A percentile compares a stretch with the other conserved stretches of the same genome.
These are phyloP conservation scores for Tupaia tana DNA, from an alignment of 2,113 vertebrate species.

Conservation along the genomic window DNA sequence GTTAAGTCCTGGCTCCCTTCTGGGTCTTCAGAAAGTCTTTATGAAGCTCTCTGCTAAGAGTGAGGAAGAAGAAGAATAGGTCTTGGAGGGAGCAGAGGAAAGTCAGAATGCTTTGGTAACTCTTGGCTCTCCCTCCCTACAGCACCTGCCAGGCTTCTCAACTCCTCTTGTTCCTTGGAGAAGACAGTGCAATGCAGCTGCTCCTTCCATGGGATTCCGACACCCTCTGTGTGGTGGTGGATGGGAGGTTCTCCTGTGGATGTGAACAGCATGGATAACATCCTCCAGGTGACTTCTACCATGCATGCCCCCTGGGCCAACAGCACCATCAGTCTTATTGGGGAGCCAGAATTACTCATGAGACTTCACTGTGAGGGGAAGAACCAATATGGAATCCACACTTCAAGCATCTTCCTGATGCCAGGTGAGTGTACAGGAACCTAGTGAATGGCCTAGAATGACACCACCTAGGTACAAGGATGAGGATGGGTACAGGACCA, in stretches of 20 bases:
- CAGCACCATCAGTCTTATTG: not conserved
- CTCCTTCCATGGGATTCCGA: conserved; percentile 32
- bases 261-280: not conserved
- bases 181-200: conserved; percentile 36
- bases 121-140: not conserved
- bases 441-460: not conserved
- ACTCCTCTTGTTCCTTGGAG: conserved; percentile 3
- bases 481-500: not conserved
- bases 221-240: not conserved
- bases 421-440: not conserved
- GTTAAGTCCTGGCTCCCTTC: not conserved
- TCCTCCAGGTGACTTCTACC: not conserved
- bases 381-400: conserved; percentile 25
- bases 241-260: not conserved
- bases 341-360: not conserved
- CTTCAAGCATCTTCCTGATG: conserved; percentile 36
- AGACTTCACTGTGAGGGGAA: conserved; percentile 21
- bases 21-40: not conserved
- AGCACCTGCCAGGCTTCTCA: not conserved
- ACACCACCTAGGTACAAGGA: fast-evolving
- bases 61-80: not conserved
- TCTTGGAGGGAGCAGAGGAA: not conserved
- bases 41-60: not conserved
- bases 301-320: conserved; percentile 10
- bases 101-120: not conserved